These are phyloP conservation scores for Holcopasites calliopsidis DNA, from an alignment of 1,140 invertebrate species.

Conservation along the genomic window DNA sequence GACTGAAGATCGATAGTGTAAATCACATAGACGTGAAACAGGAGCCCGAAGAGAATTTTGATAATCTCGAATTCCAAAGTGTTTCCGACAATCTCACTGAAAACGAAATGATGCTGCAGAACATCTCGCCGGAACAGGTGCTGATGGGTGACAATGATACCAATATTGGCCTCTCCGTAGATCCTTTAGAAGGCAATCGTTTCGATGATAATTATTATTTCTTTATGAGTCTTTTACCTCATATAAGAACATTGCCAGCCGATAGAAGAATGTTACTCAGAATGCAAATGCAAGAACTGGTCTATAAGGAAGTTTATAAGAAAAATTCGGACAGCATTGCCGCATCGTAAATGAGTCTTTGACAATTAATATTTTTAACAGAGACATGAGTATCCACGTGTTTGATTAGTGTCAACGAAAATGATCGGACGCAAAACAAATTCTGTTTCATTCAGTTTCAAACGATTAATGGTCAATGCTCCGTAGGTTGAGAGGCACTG, in stretches of 20 bases:
- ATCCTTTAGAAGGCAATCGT: slow-evolving; percentile 68
- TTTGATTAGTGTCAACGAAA: not conserved
- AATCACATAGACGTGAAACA: slow-evolving; percentile 69
- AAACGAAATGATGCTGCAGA: slow-evolving; percentile 76
- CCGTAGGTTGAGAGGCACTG: slow-evolving; percentile 64
- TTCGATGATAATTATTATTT: slow-evolving; percentile 78
- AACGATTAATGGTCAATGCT: too few relatives aligned
- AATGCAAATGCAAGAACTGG: slow-evolving; percentile 77
- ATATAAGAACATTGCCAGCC: slow-evolving; percentile 72
- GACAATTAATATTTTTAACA: slow-evolving; percentile 28
- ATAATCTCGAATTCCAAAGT: slow-evolving; percentile 70
- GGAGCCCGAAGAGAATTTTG: slow-evolving; percentile 70
- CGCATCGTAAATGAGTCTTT: not conserved
- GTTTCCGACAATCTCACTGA: slow-evolving; percentile 67
- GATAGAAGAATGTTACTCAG: slow-evolving; percentile 74
- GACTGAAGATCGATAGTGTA: slow-evolving; percentile 51
- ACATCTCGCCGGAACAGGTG: slow-evolving; percentile 74
- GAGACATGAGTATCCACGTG: not conserved
- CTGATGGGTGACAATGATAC: slow-evolving; percentile 70
- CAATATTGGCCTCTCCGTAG: slow-evolving; percentile 63
- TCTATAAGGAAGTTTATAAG: slow-evolving; percentile 77
- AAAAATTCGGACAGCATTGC: slow-evolving; percentile 57
- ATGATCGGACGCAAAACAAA: not conserved
- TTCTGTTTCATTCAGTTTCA: too few relatives aligned
- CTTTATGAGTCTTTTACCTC: slow-evolving; percentile 76